Conservation (phyloP, 2,888 invertebrate genomes). For the Dasypogon diadema region DNA sequence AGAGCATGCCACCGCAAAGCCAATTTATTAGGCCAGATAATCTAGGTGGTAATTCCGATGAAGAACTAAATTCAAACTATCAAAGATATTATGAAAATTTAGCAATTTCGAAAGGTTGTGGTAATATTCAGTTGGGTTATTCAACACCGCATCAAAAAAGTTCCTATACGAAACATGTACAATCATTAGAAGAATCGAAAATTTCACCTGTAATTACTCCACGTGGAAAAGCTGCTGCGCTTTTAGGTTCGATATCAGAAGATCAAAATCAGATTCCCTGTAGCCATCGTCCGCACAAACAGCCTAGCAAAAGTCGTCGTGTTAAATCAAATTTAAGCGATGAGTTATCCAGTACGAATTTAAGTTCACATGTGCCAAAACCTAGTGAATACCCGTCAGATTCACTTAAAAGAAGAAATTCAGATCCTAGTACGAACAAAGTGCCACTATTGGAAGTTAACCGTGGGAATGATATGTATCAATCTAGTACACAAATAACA, state of each 20-base stretch:
- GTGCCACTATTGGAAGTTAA: conserved; percentile 65
- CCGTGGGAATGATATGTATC: conserved; percentile 68
- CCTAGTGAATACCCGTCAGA: conserved; percentile 51
- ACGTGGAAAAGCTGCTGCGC: conserved; percentile 60
- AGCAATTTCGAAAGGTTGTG: conserved; percentile 45
- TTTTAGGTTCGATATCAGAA: conserved; percentile 60
- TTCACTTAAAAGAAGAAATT: conserved; percentile 76
- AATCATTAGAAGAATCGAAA: conserved; percentile 54
- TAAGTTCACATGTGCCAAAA: conserved; percentile 54
- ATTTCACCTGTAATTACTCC: conserved; percentile 51
- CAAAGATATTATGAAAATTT: conserved; percentile 58
- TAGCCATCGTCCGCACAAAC: conserved; percentile 55
- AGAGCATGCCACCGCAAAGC: conserved; percentile 11
- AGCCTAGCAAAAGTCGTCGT: conserved; percentile 56
- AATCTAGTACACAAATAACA: conserved; percentile 70
- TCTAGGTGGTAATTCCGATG: conserved; percentile 69
- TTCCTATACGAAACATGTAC: conserved; percentile 57
- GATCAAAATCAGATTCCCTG: conserved; percentile 57
- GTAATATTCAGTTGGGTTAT: conserved; percentile 22
- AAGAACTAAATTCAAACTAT: conserved; percentile 68
- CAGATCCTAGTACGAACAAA: conserved; percentile 76
- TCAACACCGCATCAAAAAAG: conserved; percentile 55
- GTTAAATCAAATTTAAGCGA: conserved; percentile 60
- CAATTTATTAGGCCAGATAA: conserved; percentile 62
- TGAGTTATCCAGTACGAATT: conserved; percentile 55